Percentiles rank a stretch among this genome's conserved stretches.
phyloP scores from a whole-genome alignment of 2,888 invertebrate species.

The Ferrisia virgata region DNA sequence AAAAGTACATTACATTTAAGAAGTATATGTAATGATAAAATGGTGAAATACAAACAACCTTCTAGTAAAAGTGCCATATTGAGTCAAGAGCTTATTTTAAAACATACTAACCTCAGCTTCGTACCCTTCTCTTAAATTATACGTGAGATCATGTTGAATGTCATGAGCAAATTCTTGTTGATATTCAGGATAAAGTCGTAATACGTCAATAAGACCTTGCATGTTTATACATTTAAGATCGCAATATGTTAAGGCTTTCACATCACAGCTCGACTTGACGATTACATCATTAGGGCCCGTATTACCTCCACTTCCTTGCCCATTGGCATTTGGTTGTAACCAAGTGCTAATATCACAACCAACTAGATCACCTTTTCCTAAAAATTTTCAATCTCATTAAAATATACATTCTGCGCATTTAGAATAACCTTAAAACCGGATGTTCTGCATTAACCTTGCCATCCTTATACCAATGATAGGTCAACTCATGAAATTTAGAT shows the following conservation, averaged over 20 bases:
- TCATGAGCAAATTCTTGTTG: slow-evolving; percentile 91
- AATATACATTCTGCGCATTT: too few species aligned
- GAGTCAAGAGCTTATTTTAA: too few species aligned
- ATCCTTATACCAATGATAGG: too few species aligned
- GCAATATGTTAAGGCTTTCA: slow-evolving; percentile 90
- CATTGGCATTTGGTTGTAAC: slow-evolving; percentile 63
- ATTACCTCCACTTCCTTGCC: slow-evolving; percentile 53
- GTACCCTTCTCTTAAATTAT: slow-evolving; percentile 88
- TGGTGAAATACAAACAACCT: too few species aligned
- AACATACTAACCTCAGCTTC: slow-evolving; percentile 68
- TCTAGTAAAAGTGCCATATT: too few species aligned
- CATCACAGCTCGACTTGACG: slow-evolving; percentile 91
- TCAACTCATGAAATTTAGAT: too few species aligned
- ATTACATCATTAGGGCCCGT: slow-evolving; percentile 66
- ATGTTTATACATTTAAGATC: slow-evolving; percentile 92
- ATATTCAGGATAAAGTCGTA: slow-evolving; percentile 88
- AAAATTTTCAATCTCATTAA: slow-evolving; percentile 44
- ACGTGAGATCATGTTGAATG: slow-evolving; percentile 91
- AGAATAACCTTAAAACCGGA: background rate
- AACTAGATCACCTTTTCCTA: slow-evolving; percentile 93
- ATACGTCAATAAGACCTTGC: slow-evolving; percentile 82
- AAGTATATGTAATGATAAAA: too few species aligned
- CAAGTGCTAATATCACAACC: slow-evolving; percentile 87
- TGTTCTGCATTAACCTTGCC: too few species aligned
- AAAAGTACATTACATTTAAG: too few species aligned